A percentile compares a stretch with the other conserved stretches of the same genome.
These are phyloP conservation scores for Orthonychiurus folsomi DNA, from an alignment of 2,888 invertebrate genomes.

Conservation along the genomic window DNA sequence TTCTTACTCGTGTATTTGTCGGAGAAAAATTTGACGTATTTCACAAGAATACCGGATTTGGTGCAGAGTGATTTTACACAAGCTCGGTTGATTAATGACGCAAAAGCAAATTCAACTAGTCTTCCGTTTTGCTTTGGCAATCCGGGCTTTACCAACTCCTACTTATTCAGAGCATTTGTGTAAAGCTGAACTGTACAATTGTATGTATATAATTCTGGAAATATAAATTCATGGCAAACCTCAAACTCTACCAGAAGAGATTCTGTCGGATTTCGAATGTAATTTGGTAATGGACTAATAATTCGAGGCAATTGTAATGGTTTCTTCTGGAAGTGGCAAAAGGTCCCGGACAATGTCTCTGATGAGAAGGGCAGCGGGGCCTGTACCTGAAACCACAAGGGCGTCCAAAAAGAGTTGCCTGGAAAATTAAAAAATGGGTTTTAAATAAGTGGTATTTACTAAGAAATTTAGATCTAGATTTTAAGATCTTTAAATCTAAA, in stretches of 20 bases:
- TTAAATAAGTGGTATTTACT: no score
- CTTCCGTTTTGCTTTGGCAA: slow-evolving; percentile 28
- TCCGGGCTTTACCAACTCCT: slow-evolving; percentile 15
- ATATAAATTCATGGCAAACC: slow-evolving; percentile 7
- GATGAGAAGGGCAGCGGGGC: slow-evolving; percentile 36
- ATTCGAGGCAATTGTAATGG: slow-evolving; percentile 28
- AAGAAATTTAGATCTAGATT: no score
- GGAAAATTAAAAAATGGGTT: background rate
- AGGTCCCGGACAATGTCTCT: slow-evolving; percentile 31
- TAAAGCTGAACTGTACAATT: slow-evolving; percentile 4
- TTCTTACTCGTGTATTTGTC: slow-evolving; percentile 28
- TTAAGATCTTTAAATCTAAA: no score
- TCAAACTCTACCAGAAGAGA: slow-evolving; percentile 38
- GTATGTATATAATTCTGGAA: no score
- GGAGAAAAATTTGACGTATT: slow-evolving; percentile 35
- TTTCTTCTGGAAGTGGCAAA: slow-evolving; percentile 24
- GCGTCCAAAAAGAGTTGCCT: slow-evolving; percentile 39
- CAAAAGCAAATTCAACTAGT: slow-evolving; percentile 38
- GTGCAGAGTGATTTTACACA: slow-evolving; percentile 34
- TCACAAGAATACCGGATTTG: slow-evolving; percentile 32
- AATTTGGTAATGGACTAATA: slow-evolving; percentile 25
- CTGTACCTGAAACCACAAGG: slow-evolving; percentile 37
- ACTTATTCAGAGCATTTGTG: no score
- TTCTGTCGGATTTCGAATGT: slow-evolving; percentile 40
- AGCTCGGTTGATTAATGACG: slow-evolving; percentile 32